A percentile compares a stretch with the other conserved stretches of the same genome.
phyloP scores from a whole-genome alignment of 2,888 invertebrate species.

The Polyommatus iphigenia region DNA sequence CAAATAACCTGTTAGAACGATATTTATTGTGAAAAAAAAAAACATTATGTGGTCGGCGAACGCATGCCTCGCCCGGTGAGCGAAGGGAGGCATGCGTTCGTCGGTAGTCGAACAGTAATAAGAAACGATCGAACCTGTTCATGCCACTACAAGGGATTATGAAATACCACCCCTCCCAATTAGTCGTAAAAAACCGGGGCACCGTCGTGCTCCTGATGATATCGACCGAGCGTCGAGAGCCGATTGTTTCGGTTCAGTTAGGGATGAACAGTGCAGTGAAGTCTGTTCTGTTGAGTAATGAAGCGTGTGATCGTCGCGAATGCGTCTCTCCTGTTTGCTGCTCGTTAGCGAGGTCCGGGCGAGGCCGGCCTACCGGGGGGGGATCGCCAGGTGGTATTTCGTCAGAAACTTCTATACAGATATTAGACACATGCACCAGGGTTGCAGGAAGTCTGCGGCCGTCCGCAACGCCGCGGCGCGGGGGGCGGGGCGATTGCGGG shows the following conservation, averaged over 20 bases:
- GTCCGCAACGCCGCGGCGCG: slow-evolving; percentile 39
- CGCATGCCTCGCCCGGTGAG: slow-evolving; percentile 44
- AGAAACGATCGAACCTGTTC: slow-evolving; percentile 52
- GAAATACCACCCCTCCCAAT: slow-evolving; percentile 72
- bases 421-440: slow-evolving; percentile 69
- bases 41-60: slow-evolving; percentile 45
- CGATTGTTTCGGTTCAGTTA: slow-evolving; percentile 24
- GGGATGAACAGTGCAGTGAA: slow-evolving; percentile 29
- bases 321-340: slow-evolving; percentile 55
- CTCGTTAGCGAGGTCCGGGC: slow-evolving; percentile 54
- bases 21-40: slow-evolving; percentile 50
- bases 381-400: slow-evolving; percentile 73
- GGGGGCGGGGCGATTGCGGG: slow-evolving; percentile 45
- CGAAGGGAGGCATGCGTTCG: slow-evolving; percentile 51
- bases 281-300: slow-evolving; percentile 26
- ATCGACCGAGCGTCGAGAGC: slow-evolving; percentile 12
- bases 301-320: slow-evolving; percentile 26
- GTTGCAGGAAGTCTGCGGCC: slow-evolving; percentile 38
- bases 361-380: slow-evolving; percentile 43
- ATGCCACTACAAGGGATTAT: slow-evolving; percentile 72
- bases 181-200: slow-evolving; percentile 34
- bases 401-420: slow-evolving; percentile 60
- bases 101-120: slow-evolving; percentile 50
- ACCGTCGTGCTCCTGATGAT: slow-evolving; percentile 27
- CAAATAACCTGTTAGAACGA: slow-evolving; percentile 58